Evolutionary conservation across 2,888 invertebrate genomes (phyloP), one percentile per base, ranked within the genome.

Genomic region (Brachyopa scutellaris): DNA sequence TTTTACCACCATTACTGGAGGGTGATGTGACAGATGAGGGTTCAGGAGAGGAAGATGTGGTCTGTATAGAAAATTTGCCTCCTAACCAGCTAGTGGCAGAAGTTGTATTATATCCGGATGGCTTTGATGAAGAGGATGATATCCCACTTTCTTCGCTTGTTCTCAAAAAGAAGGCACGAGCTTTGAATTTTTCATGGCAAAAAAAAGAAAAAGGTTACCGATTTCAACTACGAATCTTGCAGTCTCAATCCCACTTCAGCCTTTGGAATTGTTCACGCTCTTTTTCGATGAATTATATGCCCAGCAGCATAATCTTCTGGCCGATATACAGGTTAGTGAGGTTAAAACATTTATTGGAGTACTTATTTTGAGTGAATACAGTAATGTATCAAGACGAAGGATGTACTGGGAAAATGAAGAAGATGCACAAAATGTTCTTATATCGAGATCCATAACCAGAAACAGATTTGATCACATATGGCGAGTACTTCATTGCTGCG

Each of bases 1-100:
- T 57, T 38, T 57, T 57, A 38, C 55, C 55, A 13, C 36, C 55
- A 57, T 21, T 57, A 21, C 55, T 57, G 23, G 38, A 57, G 15
- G 55, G 38, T 36, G 38, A 57, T 38, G 21, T 21, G 7, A 23
- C 21, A 13, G 55, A 23, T 21, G 23, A n/a, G n/a, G n/a, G n/a
- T n/a, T n/a, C n/a, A n/a, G n/a, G n/a, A n/a, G n/a, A n/a, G n/a
- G n/a, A n/a, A 38, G 55, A 57, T 57, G 38, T 57, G 11, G 55
- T 38, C 8, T 38, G 38, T 38, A 38, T 57, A 38, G 36, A 57
- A 5, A 36, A 29, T 51, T 51, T 29, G 29, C 26, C 45, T 3
- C 23, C 11, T 45, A 51, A 31, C 21, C 51, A 51, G 17, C 51
- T 51, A 8, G 47, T 47, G 31, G 51, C 31, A 51, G 51, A 51